Evolutionary conservation across 2,888 invertebrate genomes (phyloP), one percentile per base, ranked within the genome.

Genomic region (Psococerastis gibbosa): DNA sequence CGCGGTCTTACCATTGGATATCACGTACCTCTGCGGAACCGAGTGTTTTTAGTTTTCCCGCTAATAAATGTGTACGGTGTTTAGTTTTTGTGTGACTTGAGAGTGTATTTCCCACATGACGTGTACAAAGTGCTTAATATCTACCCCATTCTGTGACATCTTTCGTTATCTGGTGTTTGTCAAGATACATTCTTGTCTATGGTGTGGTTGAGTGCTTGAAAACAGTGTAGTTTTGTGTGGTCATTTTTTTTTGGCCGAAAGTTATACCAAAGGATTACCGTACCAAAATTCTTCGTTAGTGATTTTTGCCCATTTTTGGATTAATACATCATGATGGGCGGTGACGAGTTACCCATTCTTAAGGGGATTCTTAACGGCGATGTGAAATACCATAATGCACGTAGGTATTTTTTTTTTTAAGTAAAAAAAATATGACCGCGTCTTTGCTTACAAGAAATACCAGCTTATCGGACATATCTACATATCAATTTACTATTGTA

Each of bases 351-450:
- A 65, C 85, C 87, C 56, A 87, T 87, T 60, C 73, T 87, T 51
- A 87, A 87, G 66, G 83, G 84, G 60, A 87, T 87, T 65, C 73
- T 87, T 56, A 85, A 87, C 62, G 85, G 87, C 60, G 83, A 80
- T 60, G 82, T 84, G 63, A 79, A 83, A 66, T 85, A 85, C 66
- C 85, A 85, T 66, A 85, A 87, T 75, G 85, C 85, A 71, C 85
- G 87, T 87, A 84, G 67, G 85, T 85, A 68, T 67, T 57, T 53
- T 49, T 45, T 31, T 48, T n/a, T n/a, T n/a, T n/a, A n/a, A n/a
- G n/a, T n/a, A n/a, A n/a, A n/a, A n/a, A n/a, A n/a, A n/a, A 1
- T 33, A 43, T n/a, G n/a, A n/a, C n/a, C n/a, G n/a, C n/a, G n/a
- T n/a, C n/a, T 22, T 9, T 35, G 38, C 6, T 35, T 38, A 33